Conservation (phyloP, 2,113 vertebrate genomes). For the Cebidichthys violaceus region DNA sequence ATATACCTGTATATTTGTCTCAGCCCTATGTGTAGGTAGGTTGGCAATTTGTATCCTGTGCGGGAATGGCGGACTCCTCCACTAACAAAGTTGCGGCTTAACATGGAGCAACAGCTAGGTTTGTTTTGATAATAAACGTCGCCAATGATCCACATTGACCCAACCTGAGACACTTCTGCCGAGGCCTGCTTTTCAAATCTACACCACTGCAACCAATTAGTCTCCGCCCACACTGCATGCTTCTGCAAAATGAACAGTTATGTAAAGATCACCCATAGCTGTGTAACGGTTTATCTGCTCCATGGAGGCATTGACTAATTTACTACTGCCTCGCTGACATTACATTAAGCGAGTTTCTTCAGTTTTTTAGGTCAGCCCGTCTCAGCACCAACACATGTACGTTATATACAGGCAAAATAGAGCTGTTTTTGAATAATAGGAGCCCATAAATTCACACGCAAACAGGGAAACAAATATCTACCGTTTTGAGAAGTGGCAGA, state of each 20-base stretch:
- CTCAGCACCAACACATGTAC: constrained; percentile 1
- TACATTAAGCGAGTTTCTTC: constrained; percentile 13
- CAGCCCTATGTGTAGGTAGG: not conserved
- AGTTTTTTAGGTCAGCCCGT: constrained; percentile 9
- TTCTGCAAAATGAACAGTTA: constrained; percentile 42
- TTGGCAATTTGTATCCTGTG: not conserved
- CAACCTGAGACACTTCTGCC: constrained; percentile 5
- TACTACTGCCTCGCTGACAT: constrained; percentile 17
- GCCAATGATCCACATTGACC: constrained; percentile 9
- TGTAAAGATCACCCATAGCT: constrained; percentile 49
- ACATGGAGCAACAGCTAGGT: not conserved
- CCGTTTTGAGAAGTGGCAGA: constrained; percentile 72
- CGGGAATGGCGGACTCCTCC: not conserved
- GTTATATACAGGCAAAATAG: constrained; percentile 30
- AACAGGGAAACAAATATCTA: constrained; percentile 77
- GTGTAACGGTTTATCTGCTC: constrained; percentile 35
- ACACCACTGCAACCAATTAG: constrained; percentile 11
- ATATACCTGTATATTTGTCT: too few species aligned
- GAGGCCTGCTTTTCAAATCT: constrained; percentile 8
- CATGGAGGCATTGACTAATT: constrained; percentile 36
- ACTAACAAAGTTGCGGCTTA: not conserved
- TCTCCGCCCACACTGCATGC: constrained; percentile 35
- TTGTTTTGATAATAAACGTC: not conserved
- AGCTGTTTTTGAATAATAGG: constrained; percentile 53
- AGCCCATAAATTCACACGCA: constrained; percentile 59